Evolutionary conservation across 2,888 invertebrate genomes (phyloP), one percentile per base, ranked within the genome.

Genomic region (Teleogryllus oceanicus): DNA sequence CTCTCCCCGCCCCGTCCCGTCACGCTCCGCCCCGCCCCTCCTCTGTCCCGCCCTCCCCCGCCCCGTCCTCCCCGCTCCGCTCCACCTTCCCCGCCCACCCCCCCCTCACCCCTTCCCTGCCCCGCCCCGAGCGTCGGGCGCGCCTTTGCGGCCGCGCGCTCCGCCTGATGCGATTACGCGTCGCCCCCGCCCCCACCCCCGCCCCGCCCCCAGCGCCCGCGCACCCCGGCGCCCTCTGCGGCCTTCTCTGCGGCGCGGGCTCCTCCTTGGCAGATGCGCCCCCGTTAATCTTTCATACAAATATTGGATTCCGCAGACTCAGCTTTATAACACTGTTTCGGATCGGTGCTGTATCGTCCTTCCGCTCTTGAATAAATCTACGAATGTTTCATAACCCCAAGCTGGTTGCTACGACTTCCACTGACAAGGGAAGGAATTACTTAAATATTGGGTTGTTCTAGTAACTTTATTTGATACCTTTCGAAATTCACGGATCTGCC

Each of bases 211-310:
- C 62, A 18, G 16, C 62, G 62, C 62, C 62, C 13, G 16, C 8
- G 8, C 8, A 11, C 62, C 62, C 16, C 11, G 62, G 62, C 16
- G 13, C 37, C 37, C 37, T 8, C 37, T 37, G 37, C 37, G 37
- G 37, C 37, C 37, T 37, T 8, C 37, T 37, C 37, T 37, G 62
- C 4, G 62, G 62, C 62, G n/a, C 8, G 11, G 62, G 8, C 37
- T 37, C 37, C 8, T 37, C 37, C 37, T 37, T 8, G 37, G 62
- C 62, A 62, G 62, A 62, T 62, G 62, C 16, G 16, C 4, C 62
- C n/a, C 62, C 62, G 62, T 62, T 62, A 62, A 62, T 62, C 62
- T 62, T 62, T 62, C 62, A 62, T 62, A 62, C 62, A 62, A 62
- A 62, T 62, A 62, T 62, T n/a, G 62, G 62, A 62, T 62, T 62